These are phyloP conservation scores for Pandion haliaetus DNA, from an alignment of 2,113 vertebrate genomes.

Conservation along the genomic window DNA sequence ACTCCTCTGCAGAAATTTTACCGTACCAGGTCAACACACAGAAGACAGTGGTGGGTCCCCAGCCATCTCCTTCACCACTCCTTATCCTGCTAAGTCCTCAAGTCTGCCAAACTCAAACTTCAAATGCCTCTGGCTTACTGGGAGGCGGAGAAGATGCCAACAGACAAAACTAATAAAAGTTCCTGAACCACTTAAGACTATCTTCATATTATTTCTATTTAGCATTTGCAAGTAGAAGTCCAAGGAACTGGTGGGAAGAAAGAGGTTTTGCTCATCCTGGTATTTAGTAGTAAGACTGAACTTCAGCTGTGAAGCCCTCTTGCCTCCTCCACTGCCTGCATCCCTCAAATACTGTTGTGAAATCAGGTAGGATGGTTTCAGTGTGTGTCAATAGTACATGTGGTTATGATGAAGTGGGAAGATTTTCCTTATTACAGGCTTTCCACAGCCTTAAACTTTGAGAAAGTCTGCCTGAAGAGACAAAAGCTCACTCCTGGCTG, in stretches of 20 bases:
- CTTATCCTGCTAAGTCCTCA: neutral
- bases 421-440: neutral
- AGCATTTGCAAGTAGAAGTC: neutral
- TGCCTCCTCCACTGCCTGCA: neutral
- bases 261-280: neutral
- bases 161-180: neutral
- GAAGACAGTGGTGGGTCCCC: neutral
- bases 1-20: neutral
- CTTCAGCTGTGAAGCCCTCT: neutral
- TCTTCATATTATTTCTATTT: neutral
- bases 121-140: neutral
- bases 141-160: neutral
- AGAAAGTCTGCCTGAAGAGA: neutral
- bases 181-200: neutral
- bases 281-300: neutral
- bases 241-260: neutral
- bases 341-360: neutral
- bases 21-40: neutral
- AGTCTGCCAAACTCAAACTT: neutral
- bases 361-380: neutral
- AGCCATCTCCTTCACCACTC: neutral
- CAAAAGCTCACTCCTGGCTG: neutral
- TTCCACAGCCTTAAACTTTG: neutral
- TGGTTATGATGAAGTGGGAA: neutral
- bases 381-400: rapidly evolving